These are phyloP conservation scores for Caretta caretta DNA, from an alignment of 2,113 vertebrate genomes.

Conservation along the genomic window DNA sequence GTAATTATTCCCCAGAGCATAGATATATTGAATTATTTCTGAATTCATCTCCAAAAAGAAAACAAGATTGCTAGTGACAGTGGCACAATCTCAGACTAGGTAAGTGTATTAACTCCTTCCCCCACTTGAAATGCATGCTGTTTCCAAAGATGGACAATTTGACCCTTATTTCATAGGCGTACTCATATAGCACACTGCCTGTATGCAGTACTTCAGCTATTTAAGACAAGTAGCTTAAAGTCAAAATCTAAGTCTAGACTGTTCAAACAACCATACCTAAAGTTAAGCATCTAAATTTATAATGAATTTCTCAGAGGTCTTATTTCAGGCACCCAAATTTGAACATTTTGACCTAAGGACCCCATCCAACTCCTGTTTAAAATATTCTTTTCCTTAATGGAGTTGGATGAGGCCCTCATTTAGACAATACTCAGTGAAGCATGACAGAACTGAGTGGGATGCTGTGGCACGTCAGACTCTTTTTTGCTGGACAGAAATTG, in stretches of 20 bases:
- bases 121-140: too few relatives aligned
- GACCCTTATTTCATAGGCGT: rapidly evolving
- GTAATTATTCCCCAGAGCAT: conserved; percentile 73
- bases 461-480: rapidly evolving
- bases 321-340: background rate
- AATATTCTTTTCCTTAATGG: rapidly evolving
- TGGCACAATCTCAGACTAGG: background rate
- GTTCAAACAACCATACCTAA: too few relatives aligned
- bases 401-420: background rate
- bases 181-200: rapidly evolving
- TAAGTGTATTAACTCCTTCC: background rate
- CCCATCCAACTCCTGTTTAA: rapidly evolving
- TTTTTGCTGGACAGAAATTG: rapidly evolving
- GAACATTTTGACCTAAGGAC: too few relatives aligned
- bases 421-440: background rate
- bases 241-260: rapidly evolving
- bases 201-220: rapidly evolving
- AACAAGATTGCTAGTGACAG: conserved; percentile 33
- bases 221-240: rapidly evolving
- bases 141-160: background rate
- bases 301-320: background rate
- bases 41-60: conserved; percentile 80
- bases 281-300: background rate
- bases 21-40: conserved; percentile 90
- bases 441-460: background rate